A percentile compares a stretch with the other conserved stretches of the same genome.
phyloP scores from a whole-genome alignment of 2,888 invertebrate species.

The Rhagophthalmus giganteus region DNA sequence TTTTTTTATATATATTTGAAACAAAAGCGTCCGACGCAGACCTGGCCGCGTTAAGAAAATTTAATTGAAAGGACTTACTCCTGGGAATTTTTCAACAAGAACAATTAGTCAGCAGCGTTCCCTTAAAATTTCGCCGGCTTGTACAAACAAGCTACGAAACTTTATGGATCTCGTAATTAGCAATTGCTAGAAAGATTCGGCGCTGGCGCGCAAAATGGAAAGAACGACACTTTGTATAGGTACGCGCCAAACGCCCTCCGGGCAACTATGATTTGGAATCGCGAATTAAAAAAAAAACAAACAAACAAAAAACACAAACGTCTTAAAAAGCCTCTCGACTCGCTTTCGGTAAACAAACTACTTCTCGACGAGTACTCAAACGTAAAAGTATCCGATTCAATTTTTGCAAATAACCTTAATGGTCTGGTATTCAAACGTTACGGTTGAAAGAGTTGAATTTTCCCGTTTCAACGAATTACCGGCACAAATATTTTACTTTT shows the following conservation, averaged over 20 bases:
- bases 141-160: no score
- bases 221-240: no score
- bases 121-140: conserved; percentile 16
- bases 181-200: no score
- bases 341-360: conserved; percentile 3
- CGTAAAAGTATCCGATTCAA: neutral
- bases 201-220: no score
- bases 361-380: neutral
- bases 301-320: no score
- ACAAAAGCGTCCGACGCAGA: conserved; percentile 12
- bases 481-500: conserved; percentile 1
- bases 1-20: conserved; percentile 8
- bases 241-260: no score
- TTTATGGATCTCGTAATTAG: no score
- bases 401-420: conserved; percentile 2
- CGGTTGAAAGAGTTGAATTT: neutral
- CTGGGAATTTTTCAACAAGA: conserved; percentile 20
- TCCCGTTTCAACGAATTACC: no score
- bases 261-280: no score
- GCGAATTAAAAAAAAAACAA: no score
- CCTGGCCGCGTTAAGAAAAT: conserved; percentile 10
- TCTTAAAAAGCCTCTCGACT: neutral
- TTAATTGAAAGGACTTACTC: conserved; percentile 19
- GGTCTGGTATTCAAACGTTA: no score
- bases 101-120: conserved; percentile 19